Evolutionary conservation across 2,888 invertebrate species (phyloP).

Genomic region (Lasioglossum figueresi): DNA sequence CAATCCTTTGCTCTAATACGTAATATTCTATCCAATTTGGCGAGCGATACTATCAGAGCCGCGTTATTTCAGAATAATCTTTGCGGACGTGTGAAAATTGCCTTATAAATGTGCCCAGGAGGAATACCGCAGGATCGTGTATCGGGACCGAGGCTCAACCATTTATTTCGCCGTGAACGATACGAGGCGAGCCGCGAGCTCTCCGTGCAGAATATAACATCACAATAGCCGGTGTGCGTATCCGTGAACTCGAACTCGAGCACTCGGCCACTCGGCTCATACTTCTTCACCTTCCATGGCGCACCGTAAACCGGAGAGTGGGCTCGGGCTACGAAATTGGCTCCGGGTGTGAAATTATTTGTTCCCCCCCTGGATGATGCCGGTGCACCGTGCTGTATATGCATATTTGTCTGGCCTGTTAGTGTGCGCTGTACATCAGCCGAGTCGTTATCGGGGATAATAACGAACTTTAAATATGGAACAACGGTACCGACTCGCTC

Average conservation of each 20-base stretch:
- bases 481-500: slow-evolving; percentile 34
- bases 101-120: background rate
- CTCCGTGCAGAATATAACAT: background rate
- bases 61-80: background rate
- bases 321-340: slow-evolving; percentile 44
- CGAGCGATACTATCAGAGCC: background rate
- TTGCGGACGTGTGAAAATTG: slow-evolving; percentile 7
- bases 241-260: slow-evolving; percentile 50
- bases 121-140: slow-evolving; percentile 3
- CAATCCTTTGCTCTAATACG: background rate
- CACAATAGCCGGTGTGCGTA: slow-evolving; percentile 30
- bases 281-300: slow-evolving; percentile 24
- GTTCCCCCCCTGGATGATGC: slow-evolving; percentile 11
- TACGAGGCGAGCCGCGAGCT: slow-evolving; percentile 3
- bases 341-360: slow-evolving; percentile 64
- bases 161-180: slow-evolving; percentile 11
- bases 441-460: slow-evolving; percentile 53
- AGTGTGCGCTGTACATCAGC: slow-evolving; percentile 36
- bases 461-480: slow-evolving; percentile 63
- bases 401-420: slow-evolving; percentile 8
- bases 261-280: slow-evolving; percentile 37
- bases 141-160: slow-evolving; percentile 7
- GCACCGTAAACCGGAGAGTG: slow-evolving; percentile 26
- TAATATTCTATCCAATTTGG: background rate
- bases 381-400: background rate